Evolutionary conservation across 2,797 vertebrate species (phyloP).

Genomic region (Hozukius guyotensis): DNA sequence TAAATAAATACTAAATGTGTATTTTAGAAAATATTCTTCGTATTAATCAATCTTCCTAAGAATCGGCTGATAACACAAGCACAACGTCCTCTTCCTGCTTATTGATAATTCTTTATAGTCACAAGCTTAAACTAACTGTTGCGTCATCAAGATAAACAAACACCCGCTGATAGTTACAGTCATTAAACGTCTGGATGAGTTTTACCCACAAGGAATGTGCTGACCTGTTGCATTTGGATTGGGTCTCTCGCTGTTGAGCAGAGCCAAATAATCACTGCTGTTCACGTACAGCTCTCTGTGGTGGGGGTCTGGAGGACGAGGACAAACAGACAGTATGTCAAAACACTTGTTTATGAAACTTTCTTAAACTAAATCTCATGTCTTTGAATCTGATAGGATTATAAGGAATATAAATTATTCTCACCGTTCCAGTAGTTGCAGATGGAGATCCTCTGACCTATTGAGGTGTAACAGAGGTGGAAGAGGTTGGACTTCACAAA

Average conservation of each 20-base stretch:
- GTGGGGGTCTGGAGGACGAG: constrained; percentile 86
- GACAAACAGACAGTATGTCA: neutral
- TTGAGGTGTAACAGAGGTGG: constrained; percentile 87
- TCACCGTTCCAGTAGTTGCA: constrained; percentile 97
- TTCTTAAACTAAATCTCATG: neutral
- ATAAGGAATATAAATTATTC: constrained; percentile 17
- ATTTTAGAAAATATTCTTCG: neutral
- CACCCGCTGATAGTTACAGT: neutral
- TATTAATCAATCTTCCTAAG: neutral
- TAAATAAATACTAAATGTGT: neutral
- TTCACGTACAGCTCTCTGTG: constrained; percentile 90
- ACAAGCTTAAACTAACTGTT: neutral
- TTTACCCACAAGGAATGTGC: constrained; percentile 5
- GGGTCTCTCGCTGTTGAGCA: constrained; percentile 87
- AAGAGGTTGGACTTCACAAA: constrained; percentile 90
- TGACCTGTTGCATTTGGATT: constrained; percentile 90
- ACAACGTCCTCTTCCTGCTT: neutral
- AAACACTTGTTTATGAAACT: neutral
- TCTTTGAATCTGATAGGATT: neutral
- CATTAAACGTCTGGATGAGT: neutral
- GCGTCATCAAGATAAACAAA: neutral
- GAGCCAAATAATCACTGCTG: constrained; percentile 89
- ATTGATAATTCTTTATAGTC: neutral
- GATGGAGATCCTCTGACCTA: constrained; percentile 91
- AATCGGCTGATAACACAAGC: neutral